These are phyloP conservation scores for Cynocephalus volans DNA, from an alignment of 2,113 vertebrate species.

Conservation along the genomic window DNA sequence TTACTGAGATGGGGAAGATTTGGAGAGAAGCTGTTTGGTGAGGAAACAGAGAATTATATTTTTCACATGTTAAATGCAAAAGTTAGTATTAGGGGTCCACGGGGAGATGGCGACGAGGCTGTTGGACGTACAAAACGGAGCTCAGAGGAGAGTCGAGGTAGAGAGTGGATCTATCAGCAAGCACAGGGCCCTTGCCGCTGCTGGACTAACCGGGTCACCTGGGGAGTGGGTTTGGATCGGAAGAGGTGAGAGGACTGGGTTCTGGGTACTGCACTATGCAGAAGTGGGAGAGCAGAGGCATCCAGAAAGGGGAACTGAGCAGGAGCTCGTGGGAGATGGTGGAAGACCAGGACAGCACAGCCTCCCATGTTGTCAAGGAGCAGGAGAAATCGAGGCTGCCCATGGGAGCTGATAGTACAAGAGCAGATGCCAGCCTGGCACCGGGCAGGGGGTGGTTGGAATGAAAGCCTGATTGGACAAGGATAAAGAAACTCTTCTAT, in stretches of 20 bases:
- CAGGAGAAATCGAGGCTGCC: neutral
- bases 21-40: neutral
- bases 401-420: accelerated
- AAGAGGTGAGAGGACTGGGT: neutral
- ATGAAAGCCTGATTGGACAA: neutral
- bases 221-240: neutral
- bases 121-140: neutral
- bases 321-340: neutral
- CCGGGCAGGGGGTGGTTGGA: neutral
- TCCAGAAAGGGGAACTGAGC: neutral
- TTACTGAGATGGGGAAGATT: neutral
- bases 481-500: neutral
- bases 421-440: neutral
- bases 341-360: too few relatives aligned
- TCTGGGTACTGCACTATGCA: neutral
- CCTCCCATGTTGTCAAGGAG: neutral
- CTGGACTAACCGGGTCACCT: neutral
- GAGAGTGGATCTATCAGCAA: neutral
- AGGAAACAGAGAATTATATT: neutral
- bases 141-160: neutral
- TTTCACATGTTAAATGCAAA: neutral
- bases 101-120: neutral
- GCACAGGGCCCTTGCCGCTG: accelerated
- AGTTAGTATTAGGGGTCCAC: neutral
- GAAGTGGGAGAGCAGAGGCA: neutral